Evolutionary conservation across 2,888 invertebrate genomes (phyloP).

Genomic region (Ochropleura plecta): DNA sequence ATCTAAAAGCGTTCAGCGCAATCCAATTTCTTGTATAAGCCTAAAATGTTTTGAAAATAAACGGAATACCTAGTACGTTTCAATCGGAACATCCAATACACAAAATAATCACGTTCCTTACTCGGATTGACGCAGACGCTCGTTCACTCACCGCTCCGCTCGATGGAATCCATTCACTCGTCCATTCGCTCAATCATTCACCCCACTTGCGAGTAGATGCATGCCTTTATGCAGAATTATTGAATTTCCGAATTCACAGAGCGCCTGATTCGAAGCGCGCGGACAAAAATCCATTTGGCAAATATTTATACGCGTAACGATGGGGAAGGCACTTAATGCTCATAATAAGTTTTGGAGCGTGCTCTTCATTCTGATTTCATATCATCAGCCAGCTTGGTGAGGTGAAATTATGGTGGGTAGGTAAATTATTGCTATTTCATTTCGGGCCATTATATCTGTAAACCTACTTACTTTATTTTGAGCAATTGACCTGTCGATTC

Average conservation of each 20-base stretch:
- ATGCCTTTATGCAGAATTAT: constrained; percentile 85
- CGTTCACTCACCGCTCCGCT: constrained; percentile 71
- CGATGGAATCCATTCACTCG: constrained; percentile 79
- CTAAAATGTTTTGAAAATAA: constrained; percentile 74
- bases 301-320: constrained; percentile 73
- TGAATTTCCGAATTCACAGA: constrained; percentile 82
- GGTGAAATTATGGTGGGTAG: constrained; percentile 12
- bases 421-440: constrained; percentile 13
- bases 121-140: constrained; percentile 73
- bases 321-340: constrained; percentile 62
- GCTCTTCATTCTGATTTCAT: constrained; percentile 54
- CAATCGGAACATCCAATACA: constrained; percentile 74
- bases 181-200: constrained; percentile 83
- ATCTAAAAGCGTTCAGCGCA: constrained; percentile 66
- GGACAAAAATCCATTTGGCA: constrained; percentile 79
- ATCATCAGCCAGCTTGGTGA: constrained; percentile 23
- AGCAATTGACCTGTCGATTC: not conserved
- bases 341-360: constrained; percentile 63
- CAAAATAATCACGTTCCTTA: constrained; percentile 80
- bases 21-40: constrained; percentile 69
- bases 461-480: not conserved
- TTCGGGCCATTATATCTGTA: not conserved
- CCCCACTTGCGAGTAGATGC: constrained; percentile 78
- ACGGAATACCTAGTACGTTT: constrained; percentile 72
- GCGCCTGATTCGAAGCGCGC: constrained; percentile 68